phyloP scores from a whole-genome alignment of 2,797 vertebrate species.

The Pseudotriccus pelzelni region DNA sequence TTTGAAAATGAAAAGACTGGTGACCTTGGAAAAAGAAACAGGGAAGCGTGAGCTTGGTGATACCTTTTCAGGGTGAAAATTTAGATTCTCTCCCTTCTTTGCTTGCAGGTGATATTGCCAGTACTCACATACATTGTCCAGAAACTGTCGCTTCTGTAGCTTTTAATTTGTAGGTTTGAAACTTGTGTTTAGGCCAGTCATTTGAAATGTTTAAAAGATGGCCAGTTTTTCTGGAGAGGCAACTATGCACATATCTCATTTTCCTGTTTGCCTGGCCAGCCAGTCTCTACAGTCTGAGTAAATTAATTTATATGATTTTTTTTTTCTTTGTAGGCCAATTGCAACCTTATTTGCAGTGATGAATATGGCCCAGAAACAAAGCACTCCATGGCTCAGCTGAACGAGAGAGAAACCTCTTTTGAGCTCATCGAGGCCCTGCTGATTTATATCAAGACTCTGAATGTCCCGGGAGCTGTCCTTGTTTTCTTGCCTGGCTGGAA shows the following conservation, averaged over 20 bases:
- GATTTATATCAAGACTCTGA: conserved; percentile 89
- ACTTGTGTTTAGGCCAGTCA: not conserved
- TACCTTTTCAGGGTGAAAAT: not conserved
- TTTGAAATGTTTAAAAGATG: accelerated
- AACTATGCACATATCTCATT: not conserved
- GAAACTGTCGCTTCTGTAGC: not conserved
- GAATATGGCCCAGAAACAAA: conserved; percentile 89
- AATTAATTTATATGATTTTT: not conserved
- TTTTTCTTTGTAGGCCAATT: conserved; percentile 83
- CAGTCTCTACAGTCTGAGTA: not conserved
- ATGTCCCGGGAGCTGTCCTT: conserved; percentile 88
- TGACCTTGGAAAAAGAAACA: not conserved
- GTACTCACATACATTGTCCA: not conserved
- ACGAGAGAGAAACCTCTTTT: conserved; percentile 92
- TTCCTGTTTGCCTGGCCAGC: not conserved
- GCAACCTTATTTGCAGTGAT: conserved; percentile 86
- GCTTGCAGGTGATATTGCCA: not conserved
- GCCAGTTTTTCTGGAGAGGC: not conserved
- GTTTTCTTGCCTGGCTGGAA: conserved; percentile 97
- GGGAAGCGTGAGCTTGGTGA: not conserved
- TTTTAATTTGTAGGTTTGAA: not conserved
- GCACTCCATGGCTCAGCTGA: conserved; percentile 88
- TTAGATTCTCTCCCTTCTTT: not conserved
- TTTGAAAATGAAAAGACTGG: not conserved
- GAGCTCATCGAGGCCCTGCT: conserved; percentile 94